Conservation (phyloP, 2,797 vertebrate species). For the Sparus aurata region DNA sequence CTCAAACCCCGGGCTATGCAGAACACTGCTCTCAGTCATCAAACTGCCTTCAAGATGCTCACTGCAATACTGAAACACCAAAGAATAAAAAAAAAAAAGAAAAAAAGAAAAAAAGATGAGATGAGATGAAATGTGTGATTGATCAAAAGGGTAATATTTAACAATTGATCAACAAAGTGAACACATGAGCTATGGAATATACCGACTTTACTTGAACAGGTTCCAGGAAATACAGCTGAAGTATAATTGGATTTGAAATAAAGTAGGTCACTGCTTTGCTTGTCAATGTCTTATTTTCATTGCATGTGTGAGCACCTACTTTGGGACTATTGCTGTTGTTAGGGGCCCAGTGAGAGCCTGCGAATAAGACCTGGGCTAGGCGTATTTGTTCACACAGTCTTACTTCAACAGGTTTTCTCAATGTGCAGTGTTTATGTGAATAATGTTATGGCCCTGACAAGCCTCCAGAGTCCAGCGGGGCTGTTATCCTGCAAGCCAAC, state of each 20-base stretch:
- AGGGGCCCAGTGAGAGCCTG: conserved; percentile 10
- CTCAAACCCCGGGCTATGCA: conserved; percentile 68
- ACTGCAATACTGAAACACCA: conserved; percentile 44
- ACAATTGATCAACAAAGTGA: too few species aligned
- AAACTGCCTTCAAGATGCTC: conserved; percentile 56
- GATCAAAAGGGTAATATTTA: conserved; percentile 37
- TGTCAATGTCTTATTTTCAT: conserved; percentile 24
- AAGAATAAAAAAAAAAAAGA: conserved; percentile 33
- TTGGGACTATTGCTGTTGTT: conserved; percentile 9
- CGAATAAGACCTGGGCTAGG: conserved; percentile 14
- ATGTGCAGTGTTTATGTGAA: conserved; percentile 56
- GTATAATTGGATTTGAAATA: conserved; percentile 10
- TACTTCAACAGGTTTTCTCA: conserved; percentile 40
- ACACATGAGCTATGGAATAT: background rate
- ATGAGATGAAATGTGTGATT: conserved; percentile 14
- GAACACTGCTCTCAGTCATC: conserved; percentile 60
- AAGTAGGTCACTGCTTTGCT: conserved; percentile 14
- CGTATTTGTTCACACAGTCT: conserved; percentile 41
- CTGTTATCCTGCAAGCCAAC: conserved; percentile 60
- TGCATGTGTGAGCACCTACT: conserved; percentile 2
- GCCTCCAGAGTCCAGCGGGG: conserved; percentile 42
- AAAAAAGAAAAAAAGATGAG: conserved; percentile 24
- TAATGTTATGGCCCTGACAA: conserved; percentile 47
- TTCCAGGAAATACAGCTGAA: background rate
- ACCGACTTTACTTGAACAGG: background rate